These are phyloP conservation scores for Blastomussa wellsi DNA, from an alignment of 92 coral and sea anemone species.

Conservation along the genomic window DNA sequence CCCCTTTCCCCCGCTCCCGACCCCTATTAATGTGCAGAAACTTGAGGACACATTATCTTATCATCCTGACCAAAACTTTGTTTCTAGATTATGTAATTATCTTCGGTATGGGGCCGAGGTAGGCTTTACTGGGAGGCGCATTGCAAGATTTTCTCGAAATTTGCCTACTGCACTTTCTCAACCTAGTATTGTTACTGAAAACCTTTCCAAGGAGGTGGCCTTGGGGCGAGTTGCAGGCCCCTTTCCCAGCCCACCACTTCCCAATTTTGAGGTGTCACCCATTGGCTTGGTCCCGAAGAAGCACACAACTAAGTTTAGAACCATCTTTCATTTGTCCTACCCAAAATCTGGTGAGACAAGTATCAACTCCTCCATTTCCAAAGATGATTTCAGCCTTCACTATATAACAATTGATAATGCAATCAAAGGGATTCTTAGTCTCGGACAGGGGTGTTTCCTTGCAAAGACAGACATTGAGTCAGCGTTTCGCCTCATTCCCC, in stretches of 20 bases:
- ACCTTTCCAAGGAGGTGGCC: slow-evolving; percentile 21
- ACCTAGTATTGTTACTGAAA: slow-evolving; percentile 24
- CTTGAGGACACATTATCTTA: slow-evolving; percentile 18
- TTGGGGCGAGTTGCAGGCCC: slow-evolving; percentile 52
- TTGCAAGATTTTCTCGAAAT: slow-evolving; percentile 30
- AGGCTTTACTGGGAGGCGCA: slow-evolving; percentile 30
- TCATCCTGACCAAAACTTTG: slow-evolving; percentile 39
- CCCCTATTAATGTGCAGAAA: slow-evolving; percentile 46
- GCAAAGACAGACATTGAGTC: slow-evolving; percentile 61
- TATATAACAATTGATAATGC: slow-evolving; percentile 65
- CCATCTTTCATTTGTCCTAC: slow-evolving; percentile 42
- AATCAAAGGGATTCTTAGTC: slow-evolving; percentile 25
- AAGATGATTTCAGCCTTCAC: slow-evolving; percentile 66
- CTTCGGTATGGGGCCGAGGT: slow-evolving; percentile 30
- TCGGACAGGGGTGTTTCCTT: slow-evolving; percentile 43
- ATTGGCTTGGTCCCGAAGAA: slow-evolving; percentile 41
- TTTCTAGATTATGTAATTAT: slow-evolving; percentile 2
- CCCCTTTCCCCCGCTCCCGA: slow-evolving; percentile 17
- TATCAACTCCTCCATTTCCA: slow-evolving; percentile 54
- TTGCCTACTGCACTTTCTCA: slow-evolving; percentile 31
- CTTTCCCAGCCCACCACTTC: slow-evolving; percentile 41
- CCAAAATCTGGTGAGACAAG: slow-evolving; percentile 61
- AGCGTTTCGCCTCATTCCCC: slow-evolving; percentile 47
- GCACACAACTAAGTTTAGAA: slow-evolving; percentile 32
- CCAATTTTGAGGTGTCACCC: slow-evolving; percentile 24